Base-by-base conservation (phyloP, 2,113 vertebrate genomes). In the Ceyx melanurus region DNA sequence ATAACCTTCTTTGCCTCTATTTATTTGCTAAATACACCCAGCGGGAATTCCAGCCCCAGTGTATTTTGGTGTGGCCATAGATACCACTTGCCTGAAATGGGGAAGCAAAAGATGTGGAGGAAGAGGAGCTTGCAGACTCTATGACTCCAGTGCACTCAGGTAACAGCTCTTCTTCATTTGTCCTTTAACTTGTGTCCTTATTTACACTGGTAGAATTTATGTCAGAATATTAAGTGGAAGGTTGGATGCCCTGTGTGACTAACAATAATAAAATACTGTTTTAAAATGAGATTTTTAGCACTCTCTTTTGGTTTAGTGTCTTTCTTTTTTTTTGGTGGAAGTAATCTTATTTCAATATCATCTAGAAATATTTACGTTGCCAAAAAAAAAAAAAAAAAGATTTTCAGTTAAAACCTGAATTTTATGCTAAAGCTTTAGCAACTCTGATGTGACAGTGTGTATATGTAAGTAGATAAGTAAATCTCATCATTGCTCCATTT, bases 11-110 rank as follows among this genome's bases (percentile, higher is more conserved):
- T 93, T 33, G 15, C n/a, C 12, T 86, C 35, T 92, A 2, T 85
- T 58, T 85, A 5, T 89, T 71, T 95, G 43, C 71, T 77, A 13
- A 88, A 88, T 19, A 74, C 29, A 67, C 57, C 56, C 97, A 99
- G 99, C 98, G 88, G 99, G 99, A 90, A 98, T 99, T 88, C 99
- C 99, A 79, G 98, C 99, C 45, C 99, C 99, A 0, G 97, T 99
- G 54, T 99, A 99, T 93, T 99, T 99, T 70, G 99, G 99, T 91
- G 98, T 98, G 60, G 95, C 99, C 56, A 99, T 99, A 42, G 99
- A 99, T 77, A 98, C 97, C 33, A 98, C 98, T 3, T 99, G 99
- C 95, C 97, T 99, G 81, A 98, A 98, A 95, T 99, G 99, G 99
- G 98, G 98, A 91, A 97, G 96, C 95, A 99, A 98, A 94, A 97